Evolutionary conservation across 2,797 vertebrate species (phyloP), one percentile per base, ranked within the genome.

Genomic region (Paratrypauchen microcephalus): DNA sequence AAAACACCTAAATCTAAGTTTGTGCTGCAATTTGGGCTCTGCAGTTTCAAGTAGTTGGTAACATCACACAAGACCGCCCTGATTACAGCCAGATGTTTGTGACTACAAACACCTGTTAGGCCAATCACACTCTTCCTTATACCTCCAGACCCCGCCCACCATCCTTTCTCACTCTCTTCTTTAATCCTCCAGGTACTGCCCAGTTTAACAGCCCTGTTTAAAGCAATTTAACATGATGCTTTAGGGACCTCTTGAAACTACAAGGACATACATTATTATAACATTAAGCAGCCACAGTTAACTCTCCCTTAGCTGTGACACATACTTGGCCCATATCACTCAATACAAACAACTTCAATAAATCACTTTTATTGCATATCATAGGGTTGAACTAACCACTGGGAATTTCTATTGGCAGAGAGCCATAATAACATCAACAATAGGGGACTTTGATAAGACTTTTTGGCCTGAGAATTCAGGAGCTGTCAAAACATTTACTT

Each of bases 401-500:
- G 63, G 45, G 41, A 28, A 50, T 30, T 50, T 65, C 45, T 28
- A 30, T 7, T 65, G 63, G 63, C 45, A 6, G 47, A n/a, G 47
- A 5, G 19, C 24, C 63, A 50, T 32, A 18, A n/a, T n/a, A 52
- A 52, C 24, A 50, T 65, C 45, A 50, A 30, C 45, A 65, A 30
- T 26, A 24, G 11, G 47, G 3, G 63, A 52, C 45, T 30, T n/a
- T 65, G 63, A 65, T 65, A 50, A 65, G 63, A 50, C 16, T 12
- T 65, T 65, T 30, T 47, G 41, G 61, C 12, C 15, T 7, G 18
- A 65, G 6, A 50, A 50, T 65, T 52, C 24, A 30, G 18, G 16
- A 50, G 24, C 12, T 64, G 41, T 64, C 61, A 63, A 63, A 62
- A 63, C 18, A 65, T 50, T 65, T 47, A 50, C 63, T 28, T 15